These are phyloP conservation scores for Nyctereutes procyonoides DNA, from an alignment of 2,113 vertebrate genomes.

Conservation along the genomic window DNA sequence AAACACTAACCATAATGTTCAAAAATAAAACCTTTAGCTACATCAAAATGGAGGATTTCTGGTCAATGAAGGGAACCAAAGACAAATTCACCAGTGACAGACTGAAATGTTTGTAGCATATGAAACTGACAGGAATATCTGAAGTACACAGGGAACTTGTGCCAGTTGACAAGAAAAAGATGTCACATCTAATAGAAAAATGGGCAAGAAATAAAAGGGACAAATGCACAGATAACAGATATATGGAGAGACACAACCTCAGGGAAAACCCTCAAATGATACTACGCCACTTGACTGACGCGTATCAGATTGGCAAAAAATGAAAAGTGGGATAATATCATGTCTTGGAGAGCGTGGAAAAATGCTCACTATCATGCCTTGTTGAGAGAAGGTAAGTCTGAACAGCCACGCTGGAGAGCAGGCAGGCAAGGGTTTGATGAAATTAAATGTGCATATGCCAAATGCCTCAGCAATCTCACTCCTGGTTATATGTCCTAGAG, in stretches of 20 bases:
- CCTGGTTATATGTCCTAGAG: not conserved
- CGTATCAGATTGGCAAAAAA: not conserved
- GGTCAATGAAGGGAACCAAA: not conserved
- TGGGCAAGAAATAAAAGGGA: not conserved
- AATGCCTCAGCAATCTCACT: not conserved
- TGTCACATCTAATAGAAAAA: not conserved
- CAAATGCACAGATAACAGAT: not conserved
- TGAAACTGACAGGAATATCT: not conserved
- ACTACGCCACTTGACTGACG: not conserved
- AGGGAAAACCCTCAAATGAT: not conserved
- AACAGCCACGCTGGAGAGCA: not conserved
- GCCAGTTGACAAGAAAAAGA: not conserved
- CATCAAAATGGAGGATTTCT: not conserved
- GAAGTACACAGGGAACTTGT: not conserved
- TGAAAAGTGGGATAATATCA: not conserved
- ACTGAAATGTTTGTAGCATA: not conserved
- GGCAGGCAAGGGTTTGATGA: not conserved
- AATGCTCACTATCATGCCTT: not conserved
- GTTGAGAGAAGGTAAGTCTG: not conserved
- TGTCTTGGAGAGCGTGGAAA: not conserved
- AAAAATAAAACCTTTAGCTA: not conserved
- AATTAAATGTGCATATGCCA: not conserved
- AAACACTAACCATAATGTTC: not conserved
- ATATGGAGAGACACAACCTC: not conserved
- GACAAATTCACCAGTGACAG: slow-evolving; percentile 7